These are phyloP conservation scores for Drosophila nigricruria DNA, from an alignment of 2,888 invertebrate species.

Conservation along the genomic window DNA sequence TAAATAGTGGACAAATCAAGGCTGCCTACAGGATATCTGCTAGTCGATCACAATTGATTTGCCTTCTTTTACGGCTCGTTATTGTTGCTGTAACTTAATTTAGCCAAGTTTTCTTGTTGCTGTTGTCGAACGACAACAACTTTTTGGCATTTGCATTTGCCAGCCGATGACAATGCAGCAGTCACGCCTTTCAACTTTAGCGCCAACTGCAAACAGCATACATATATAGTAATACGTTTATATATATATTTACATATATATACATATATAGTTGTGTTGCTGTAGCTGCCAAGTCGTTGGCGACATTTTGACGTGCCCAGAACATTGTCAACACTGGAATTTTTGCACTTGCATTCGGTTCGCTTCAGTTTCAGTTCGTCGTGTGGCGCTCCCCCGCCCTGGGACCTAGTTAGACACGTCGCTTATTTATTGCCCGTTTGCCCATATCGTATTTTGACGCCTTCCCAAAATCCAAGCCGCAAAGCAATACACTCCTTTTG, in stretches of 20 bases:
- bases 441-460: slow-evolving; percentile 43
- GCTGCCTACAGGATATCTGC: not conserved
- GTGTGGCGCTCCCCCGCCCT: slow-evolving; percentile 21
- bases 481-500: slow-evolving; percentile 33
- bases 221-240: slow-evolving; percentile 16
- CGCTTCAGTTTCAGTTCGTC: not conserved
- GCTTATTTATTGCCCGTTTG: slow-evolving; percentile 51
- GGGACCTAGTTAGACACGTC: slow-evolving; percentile 47
- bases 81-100: slow-evolving; percentile 55
- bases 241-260: slow-evolving; percentile 22
- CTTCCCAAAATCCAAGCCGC: slow-evolving; percentile 22
- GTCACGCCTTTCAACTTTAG: slow-evolving; percentile 69
- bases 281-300: slow-evolving; percentile 35
- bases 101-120: slow-evolving; percentile 52
- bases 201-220: slow-evolving; percentile 48
- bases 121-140: slow-evolving; percentile 52
- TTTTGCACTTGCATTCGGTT: slow-evolving; percentile 47
- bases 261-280: slow-evolving; percentile 22
- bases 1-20: not conserved
- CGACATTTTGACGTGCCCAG: slow-evolving; percentile 70
- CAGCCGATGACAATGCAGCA: slow-evolving; percentile 47
- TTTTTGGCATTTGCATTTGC: slow-evolving; percentile 70
- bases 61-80: slow-evolving; percentile 5
- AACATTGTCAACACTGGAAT: slow-evolving; percentile 65
- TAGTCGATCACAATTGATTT: not conserved